Conservation (phyloP, 2,797 vertebrate species). For the Triplophysa bombifrons region DNA sequence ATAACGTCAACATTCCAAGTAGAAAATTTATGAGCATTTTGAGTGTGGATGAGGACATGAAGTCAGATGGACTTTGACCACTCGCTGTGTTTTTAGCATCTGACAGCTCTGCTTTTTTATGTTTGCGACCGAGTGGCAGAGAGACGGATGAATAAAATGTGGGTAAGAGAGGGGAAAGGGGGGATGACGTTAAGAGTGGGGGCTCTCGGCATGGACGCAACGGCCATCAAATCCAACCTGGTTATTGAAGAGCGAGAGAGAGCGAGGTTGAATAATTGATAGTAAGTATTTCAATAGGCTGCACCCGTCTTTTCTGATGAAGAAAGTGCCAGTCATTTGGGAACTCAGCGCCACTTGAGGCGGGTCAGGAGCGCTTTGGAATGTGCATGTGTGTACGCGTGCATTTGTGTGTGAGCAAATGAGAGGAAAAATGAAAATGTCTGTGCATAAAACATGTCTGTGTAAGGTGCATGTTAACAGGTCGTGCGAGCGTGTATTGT, state of each 20-base stretch:
- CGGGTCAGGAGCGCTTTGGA: constrained; percentile 18
- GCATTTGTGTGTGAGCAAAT: constrained; percentile 38
- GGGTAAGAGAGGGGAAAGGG: constrained; percentile 4
- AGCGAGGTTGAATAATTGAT: constrained; percentile 78
- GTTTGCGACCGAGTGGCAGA: constrained; percentile 4
- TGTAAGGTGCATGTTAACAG: constrained; percentile 35
- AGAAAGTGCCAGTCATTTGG: constrained; percentile 69
- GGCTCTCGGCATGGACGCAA: constrained; percentile 38
- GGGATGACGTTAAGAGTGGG: constrained; percentile 28
- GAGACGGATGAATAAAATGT: constrained; percentile 38
- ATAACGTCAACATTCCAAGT: no score
- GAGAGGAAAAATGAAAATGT: constrained; percentile 33
- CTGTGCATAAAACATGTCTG: constrained; percentile 33
- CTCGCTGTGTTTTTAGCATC: constrained; percentile 30
- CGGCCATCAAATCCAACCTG: constrained; percentile 44
- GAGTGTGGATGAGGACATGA: constrained; percentile 35
- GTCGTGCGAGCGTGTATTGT: constrained; percentile 18
- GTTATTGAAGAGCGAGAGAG: constrained; percentile 52
- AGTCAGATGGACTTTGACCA: constrained; percentile 39
- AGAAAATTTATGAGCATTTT: background rate
- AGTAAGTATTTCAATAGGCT: constrained; percentile 81
- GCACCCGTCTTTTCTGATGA: constrained; percentile 76
- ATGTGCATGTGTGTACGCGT: constrained; percentile 20
- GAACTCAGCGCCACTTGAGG: constrained; percentile 27
- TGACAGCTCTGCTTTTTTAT: constrained; percentile 25